Base-by-base conservation (phyloP, 2,888 invertebrate genomes). In the Rhingia rostrata region DNA sequence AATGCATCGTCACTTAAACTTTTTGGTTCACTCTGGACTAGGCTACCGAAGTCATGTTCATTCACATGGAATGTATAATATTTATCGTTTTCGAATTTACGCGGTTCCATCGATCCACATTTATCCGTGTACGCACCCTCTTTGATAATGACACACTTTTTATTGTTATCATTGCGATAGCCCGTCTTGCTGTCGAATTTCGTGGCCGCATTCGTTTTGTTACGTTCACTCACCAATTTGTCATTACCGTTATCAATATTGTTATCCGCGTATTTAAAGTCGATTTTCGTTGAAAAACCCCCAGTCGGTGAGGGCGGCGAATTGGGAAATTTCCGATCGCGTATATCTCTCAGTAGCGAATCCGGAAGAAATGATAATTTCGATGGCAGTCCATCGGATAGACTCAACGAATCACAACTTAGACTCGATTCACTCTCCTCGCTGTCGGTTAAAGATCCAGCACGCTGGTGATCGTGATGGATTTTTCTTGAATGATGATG, bases 51-150 rank as follows among this genome's bases (percentile, higher is more conserved):
- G 79, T 88, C 90, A 51, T 90, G 89, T 89, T 97, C 97, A 89
- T 96, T 95, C 86, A 97, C 92, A 92, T 97, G 96, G 89, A 97
- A 97, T 90, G 95, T 94, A 90, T 96, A 96, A 91, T 94, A 96
- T 91, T 95, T 94, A 92, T 96, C 96, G 88, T 95, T 93, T 89
- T 96, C 95, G 89, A 94, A 95, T 87, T 88, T 90, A 60, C 90
- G 87, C 3, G 90, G 88, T 58, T 84, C 84, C 81, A 90, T 87
- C 4, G 90, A 89, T 83, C 90, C 72, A 61, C 74, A 64, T 43
- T 67, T 75, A 32, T 88, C 88, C 10, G 86, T 81, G 54, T 88
- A 86, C 22, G 87, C 86, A 81, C 87, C 88, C 79, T 88, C 87
- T 22, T 87, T 87, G 47, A 86, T 77, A 56, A 88, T 49, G 41